Evolutionary conservation across 2,888 invertebrate species (phyloP), one percentile per base, ranked within the genome.

Genomic region (Phalera bucephala): DNA sequence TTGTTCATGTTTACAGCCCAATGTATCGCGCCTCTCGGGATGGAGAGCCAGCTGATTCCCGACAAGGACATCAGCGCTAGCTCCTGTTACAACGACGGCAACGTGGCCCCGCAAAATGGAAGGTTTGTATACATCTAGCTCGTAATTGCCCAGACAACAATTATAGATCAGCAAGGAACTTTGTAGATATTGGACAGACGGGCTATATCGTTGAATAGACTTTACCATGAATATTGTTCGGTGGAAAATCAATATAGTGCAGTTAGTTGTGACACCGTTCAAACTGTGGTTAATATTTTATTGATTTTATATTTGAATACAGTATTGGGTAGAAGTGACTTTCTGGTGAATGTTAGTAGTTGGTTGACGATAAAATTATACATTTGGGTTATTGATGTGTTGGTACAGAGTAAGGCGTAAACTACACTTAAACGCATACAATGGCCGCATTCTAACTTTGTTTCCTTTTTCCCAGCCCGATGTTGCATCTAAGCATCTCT

Each of bases 101-200:
- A 95, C 77, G 96, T 96, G 45, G 97, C 96, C 54, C 96, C 97
- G 30, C 94, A 94, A 66, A 94, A 95, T 74, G 96, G 94, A 82
- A 93, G 97, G 97, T 96, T 40, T 15, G 63, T 59, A 29, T 25
- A 22, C 33, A 21, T 33, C 31, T 29, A 29, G 27, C 11, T 29
- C 3, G 7, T 17, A 10, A 29, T 19, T 19, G 29, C 10, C 29
- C 11, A 29, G 10, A 17, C 19, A 19, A 19, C 11, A 29, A 29
- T 29, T 29, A 29, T 3, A 19, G 19, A 29, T 14, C 15, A 15
- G 15, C 9, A 28, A 15, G 15, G 6, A 28, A 28, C 28, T 28
- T 9, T 28, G 26, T 12, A 9, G 9, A 15, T 26, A 28, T 28
- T 28, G 9, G 9, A 12, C 4, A 11, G 23, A 11, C 25, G 4